phyloP scores from a whole-genome alignment of 1,140 invertebrate genomes.

The Pinna nobilis region DNA sequence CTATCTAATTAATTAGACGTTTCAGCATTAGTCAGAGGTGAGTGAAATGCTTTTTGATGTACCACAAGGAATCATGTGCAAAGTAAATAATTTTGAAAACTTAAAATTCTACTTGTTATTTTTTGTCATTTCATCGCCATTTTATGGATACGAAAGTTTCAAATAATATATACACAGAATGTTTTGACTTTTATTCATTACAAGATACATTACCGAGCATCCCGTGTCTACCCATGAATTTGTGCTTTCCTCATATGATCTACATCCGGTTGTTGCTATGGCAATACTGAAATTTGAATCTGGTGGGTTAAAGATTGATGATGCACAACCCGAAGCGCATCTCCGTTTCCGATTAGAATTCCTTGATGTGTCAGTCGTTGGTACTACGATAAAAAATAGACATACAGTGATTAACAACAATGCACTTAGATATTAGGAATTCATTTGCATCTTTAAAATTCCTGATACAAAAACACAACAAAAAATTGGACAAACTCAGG shows the following conservation, averaged over 20 bases:
- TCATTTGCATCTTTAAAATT: background rate
- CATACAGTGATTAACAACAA: background rate
- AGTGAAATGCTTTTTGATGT: no score
- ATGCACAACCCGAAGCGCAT: background rate
- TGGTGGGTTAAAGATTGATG: background rate
- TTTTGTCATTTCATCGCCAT: background rate
- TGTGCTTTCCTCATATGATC: conserved; percentile 18
- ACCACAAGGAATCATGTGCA: no score
- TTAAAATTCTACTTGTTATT: background rate
- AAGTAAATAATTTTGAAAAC: no score
- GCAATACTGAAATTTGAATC: conserved; percentile 32
- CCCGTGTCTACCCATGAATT: conserved; percentile 17
- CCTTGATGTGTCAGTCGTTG: background rate
- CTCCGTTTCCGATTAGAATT: background rate
- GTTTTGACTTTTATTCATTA: background rate
- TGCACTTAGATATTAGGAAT: background rate
- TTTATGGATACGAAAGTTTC: background rate
- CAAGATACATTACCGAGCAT: no score
- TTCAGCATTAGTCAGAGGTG: no score
- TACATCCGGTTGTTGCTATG: conserved; percentile 39
- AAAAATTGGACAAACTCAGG: no score
- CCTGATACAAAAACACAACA: background rate
- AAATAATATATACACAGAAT: background rate
- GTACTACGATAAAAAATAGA: background rate
- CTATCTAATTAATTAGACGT: no score